Evolutionary conservation across 2,113 vertebrate species (phyloP).

Genomic region (Hippocampus zosterae): DNA sequence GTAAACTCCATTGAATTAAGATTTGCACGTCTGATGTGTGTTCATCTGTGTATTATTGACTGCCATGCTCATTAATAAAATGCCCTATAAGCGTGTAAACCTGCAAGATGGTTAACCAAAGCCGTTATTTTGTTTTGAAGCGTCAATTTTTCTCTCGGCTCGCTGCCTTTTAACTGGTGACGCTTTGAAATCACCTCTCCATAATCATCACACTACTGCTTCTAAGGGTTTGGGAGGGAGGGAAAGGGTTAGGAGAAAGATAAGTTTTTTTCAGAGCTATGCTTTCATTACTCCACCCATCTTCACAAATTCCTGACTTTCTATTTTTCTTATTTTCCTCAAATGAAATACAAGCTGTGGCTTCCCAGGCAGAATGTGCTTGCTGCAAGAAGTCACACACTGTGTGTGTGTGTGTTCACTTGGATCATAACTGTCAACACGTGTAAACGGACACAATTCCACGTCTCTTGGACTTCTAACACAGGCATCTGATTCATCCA

Average conservation of each 20-base stretch:
- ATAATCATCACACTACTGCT: conserved; percentile 49
- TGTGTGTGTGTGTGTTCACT: conserved; percentile 12
- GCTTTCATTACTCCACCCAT: conserved; percentile 38
- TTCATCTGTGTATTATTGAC: neutral
- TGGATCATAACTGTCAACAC: conserved; percentile 16
- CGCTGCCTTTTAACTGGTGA: conserved; percentile 40
- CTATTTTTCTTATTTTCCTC: conserved; percentile 13
- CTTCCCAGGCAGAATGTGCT: conserved; percentile 29
- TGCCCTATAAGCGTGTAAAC: conserved; percentile 11
- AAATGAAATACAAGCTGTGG: conserved; percentile 3
- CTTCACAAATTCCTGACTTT: conserved; percentile 14
- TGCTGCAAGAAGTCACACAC: neutral
- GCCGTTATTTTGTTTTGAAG: neutral
- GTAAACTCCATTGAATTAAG: neutral
- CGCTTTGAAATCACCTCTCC: conserved; percentile 50
- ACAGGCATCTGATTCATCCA: conserved; percentile 27
- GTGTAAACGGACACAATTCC: conserved; percentile 1
- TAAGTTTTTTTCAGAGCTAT: conserved; percentile 4
- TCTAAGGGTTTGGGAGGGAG: conserved; percentile 32
- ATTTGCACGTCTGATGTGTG: neutral
- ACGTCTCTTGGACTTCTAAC: conserved; percentile 13
- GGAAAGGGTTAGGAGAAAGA: conserved; percentile 28
- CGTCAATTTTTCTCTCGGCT: conserved; percentile 26
- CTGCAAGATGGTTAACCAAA: conserved; percentile 11
- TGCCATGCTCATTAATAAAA: conserved; percentile 30